Conservation (phyloP, 1,140 invertebrate species). For the Calliopsis andreniformis region DNA sequence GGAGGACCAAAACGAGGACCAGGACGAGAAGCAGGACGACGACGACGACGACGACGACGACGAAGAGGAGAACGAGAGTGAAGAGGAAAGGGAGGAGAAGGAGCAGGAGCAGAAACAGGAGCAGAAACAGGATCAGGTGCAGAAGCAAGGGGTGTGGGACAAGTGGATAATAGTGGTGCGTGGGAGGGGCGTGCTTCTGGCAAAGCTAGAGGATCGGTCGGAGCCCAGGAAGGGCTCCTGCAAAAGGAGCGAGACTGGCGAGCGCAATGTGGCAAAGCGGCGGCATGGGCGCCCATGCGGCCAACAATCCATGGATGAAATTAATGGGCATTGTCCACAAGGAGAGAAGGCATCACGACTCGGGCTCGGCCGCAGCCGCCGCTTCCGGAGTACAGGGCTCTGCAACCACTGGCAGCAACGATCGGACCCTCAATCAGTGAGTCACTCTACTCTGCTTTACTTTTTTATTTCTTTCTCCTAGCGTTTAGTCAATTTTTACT, state of each 20-base stretch:
- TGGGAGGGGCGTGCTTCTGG: slow-evolving; percentile 28
- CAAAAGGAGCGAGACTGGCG: slow-evolving; percentile 74
- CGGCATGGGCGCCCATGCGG: slow-evolving; percentile 87
- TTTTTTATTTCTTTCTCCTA: too few species aligned
- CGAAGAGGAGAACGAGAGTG: too few species aligned
- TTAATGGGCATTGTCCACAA: slow-evolving; percentile 91
- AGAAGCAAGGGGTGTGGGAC: slow-evolving; percentile 8
- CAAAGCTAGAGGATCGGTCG: slow-evolving; percentile 39
- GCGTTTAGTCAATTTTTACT: background rate
- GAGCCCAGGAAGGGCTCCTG: slow-evolving; percentile 73
- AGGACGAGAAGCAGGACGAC: too few species aligned
- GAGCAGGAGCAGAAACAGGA: background rate
- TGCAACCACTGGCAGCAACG: slow-evolving; percentile 81
- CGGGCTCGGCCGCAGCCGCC: slow-evolving; percentile 81
- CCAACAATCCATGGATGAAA: slow-evolving; percentile 91
- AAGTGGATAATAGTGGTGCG: slow-evolving; percentile 30
- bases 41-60: too few species aligned
- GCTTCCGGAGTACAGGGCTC: slow-evolving; percentile 80
- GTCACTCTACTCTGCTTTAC: slow-evolving; percentile 62
- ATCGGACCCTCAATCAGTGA: slow-evolving; percentile 86
- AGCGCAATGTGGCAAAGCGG: slow-evolving; percentile 89
- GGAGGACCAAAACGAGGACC: too few species aligned
- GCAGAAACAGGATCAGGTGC: background rate
- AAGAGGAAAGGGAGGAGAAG: background rate
- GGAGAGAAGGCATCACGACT: slow-evolving; percentile 85